Base-by-base conservation (phyloP, 1,140 invertebrate species). In the Dufourea novaeangliae region DNA sequence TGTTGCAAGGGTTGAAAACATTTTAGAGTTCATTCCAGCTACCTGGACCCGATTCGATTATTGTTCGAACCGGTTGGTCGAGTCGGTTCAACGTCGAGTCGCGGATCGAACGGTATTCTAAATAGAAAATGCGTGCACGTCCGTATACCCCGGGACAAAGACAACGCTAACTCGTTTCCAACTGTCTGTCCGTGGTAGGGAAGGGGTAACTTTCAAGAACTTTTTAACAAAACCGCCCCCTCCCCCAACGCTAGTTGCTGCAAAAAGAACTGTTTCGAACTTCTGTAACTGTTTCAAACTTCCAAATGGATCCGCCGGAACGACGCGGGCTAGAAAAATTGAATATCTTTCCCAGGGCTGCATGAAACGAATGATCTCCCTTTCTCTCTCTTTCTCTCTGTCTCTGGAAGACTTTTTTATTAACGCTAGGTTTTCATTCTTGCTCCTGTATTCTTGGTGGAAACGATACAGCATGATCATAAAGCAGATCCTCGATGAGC, bases 21-120 rank as follows among this genome's bases (percentile, higher is more conserved):
- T 57, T n/a, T 25, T 27, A 44, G 34, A 50, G 70, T 37, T 62
- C 56, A 34, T 61, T 62, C 41, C 25, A 27, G 1, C 32, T 2
- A 57, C 29, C n/a, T 14, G 57, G 54, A 62, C 39, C n/a, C n/a
- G 59, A 72, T 63, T 72, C 37, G 41, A 72, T 72, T 72, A 72
- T 63, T 64, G 70, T 52, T 50, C 70, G 34, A n/a, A n/a, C n/a
- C n/a, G n/a, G n/a, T n/a, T 37, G 32, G 12, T 50, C 17, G 44
- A 6, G 5, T 6, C 8, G 52, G 27, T 20, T 7, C 44, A 46
- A 17, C 22, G 20, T n/a, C 29, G n/a, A 20, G 27, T 1, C 5
- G n/a, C 32, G 7, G 29, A 67, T 67, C 29, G 44, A 52, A 69
- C 29, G 41, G 22, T 1, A 17, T 52, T 64, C 52, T 25, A 64